Conservation (phyloP, 2,888 invertebrate genomes). For the Branchellion lobata region DNA sequence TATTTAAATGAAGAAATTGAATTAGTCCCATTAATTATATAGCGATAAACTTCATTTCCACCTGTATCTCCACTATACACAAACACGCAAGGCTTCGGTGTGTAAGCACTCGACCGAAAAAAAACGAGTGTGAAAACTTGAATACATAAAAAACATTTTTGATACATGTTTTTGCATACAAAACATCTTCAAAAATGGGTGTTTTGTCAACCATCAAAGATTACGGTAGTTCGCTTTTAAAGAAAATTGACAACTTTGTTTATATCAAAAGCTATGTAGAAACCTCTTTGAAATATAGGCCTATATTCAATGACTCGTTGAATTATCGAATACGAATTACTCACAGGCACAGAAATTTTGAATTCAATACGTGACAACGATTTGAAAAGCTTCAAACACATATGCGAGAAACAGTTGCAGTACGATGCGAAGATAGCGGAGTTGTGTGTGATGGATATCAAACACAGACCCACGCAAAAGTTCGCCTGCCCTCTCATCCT, state of each 20-base stretch:
- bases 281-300: not conserved
- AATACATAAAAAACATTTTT: too few relatives aligned
- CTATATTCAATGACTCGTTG: not conserved
- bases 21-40: too few relatives aligned
- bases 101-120: too few relatives aligned
- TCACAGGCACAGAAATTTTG: constrained; percentile 52
- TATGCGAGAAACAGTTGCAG: constrained; percentile 52
- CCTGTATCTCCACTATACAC: too few relatives aligned
- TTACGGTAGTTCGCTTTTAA: constrained; percentile 51
- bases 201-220: constrained; percentile 43
- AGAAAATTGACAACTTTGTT: not conserved
- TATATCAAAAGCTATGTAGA: not conserved
- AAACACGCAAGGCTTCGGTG: too few relatives aligned
- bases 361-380: constrained; percentile 53
- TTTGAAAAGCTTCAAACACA: constrained; percentile 48
- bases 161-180: too few relatives aligned
- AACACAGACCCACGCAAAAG: constrained; percentile 53
- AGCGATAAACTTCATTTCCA: too few relatives aligned
- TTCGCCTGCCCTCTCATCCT: constrained; percentile 54
- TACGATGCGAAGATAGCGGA: constrained; percentile 51
- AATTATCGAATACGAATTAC: too few relatives aligned
- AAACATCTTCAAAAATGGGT: constrained; percentile 42
- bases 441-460: constrained; percentile 53
- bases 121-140: too few relatives aligned
- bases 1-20: too few relatives aligned